These are phyloP conservation scores for Moxostoma hubbsi DNA, from an alignment of 2,797 vertebrate species.

Conservation along the genomic window DNA sequence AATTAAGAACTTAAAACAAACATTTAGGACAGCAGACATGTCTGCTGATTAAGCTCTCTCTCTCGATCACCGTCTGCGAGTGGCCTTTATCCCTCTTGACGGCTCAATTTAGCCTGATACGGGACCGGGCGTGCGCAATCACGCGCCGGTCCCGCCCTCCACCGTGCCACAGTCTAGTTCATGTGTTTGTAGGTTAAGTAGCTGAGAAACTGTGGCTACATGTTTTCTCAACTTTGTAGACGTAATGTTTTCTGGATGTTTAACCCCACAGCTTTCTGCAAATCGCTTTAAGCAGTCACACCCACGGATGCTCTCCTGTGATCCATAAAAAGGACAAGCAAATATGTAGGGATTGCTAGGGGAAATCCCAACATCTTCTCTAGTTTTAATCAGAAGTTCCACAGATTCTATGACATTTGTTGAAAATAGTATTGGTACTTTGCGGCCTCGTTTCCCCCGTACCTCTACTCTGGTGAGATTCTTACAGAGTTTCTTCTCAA, in stretches of 20 bases:
- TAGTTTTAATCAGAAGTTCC: slow-evolving; percentile 21
- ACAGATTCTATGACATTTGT: not conserved
- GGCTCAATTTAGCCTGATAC: no score
- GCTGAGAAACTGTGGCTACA: no score
- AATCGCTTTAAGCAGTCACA: not conserved
- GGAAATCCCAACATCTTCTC: not conserved
- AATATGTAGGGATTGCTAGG: slow-evolving; percentile 10
- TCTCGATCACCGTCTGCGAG: no score
- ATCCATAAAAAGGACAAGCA: slow-evolving; percentile 15
- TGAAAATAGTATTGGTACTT: slow-evolving; percentile 1
- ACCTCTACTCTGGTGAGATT: slow-evolving; percentile 8
- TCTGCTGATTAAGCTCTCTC: no score
- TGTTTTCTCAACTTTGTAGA: slow-evolving; percentile 16
- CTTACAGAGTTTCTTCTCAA: no score
- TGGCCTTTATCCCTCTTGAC: no score
- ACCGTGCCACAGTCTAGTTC: no score
- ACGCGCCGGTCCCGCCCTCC: no score
- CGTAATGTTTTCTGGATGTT: not conserved
- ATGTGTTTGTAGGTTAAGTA: no score
- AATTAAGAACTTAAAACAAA: no score
- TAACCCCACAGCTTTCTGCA: not conserved
- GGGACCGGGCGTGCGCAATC: no score
- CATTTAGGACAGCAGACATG: no score
- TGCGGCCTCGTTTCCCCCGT: not conserved
- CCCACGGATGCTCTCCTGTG: not conserved